Conservation (phyloP, 1,140 invertebrate species). For the Danaus plexippus region DNA sequence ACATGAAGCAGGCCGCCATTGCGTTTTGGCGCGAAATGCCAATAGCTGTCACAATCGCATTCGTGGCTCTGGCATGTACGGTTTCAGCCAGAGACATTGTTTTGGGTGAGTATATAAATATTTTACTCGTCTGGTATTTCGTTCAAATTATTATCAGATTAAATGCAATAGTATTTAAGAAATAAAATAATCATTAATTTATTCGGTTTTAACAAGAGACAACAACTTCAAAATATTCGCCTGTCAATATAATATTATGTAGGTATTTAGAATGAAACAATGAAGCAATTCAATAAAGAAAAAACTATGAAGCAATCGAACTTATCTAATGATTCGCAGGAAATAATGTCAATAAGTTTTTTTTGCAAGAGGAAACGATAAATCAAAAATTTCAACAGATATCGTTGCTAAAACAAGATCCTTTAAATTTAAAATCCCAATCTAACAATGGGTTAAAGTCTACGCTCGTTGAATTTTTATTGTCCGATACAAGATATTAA, state of each 20-base stretch:
- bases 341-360: conserved; percentile 15
- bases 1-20: conserved; percentile 55
- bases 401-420: neutral
- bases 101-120: conserved; percentile 45
- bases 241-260: too few species aligned
- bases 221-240: conserved; percentile 1
- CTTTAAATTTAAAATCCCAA: conserved; percentile 17
- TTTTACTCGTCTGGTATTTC: conserved; percentile 4
- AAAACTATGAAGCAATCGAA: neutral
- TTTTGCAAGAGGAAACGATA: conserved; percentile 14
- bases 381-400: conserved; percentile 6
- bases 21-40: conserved; percentile 59
- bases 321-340: conserved; percentile 11
- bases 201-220: conserved; percentile 1
- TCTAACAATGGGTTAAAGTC: conserved; percentile 31
- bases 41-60: conserved; percentile 43
- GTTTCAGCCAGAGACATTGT: conserved; percentile 52
- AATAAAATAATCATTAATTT: neutral
- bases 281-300: too few species aligned
- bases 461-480: conserved; percentile 42
- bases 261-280: too few species aligned
- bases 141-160: too few species aligned
- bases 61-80: conserved; percentile 37
- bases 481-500: conserved; percentile 28
- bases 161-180: conserved; percentile 1